These are phyloP conservation scores for Pegea sp. DNA, from an alignment of 23 tunicate genomes.

Conservation along the genomic window DNA sequence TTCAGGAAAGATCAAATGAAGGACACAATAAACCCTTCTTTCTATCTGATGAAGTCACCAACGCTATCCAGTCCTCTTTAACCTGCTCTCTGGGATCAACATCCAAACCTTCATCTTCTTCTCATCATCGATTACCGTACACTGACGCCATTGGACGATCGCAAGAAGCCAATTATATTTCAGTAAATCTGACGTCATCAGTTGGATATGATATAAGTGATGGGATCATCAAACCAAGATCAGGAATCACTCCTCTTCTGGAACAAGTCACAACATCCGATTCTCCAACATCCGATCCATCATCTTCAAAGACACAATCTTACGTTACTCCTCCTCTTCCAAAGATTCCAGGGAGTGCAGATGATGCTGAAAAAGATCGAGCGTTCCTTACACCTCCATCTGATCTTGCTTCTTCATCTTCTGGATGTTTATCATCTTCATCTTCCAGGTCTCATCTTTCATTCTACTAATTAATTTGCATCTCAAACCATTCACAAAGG, in stretches of 20 bases:
- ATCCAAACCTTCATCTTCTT: too few relatives aligned
- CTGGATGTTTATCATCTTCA: constrained; percentile 15
- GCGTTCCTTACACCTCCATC: constrained; percentile 81
- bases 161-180: constrained; percentile 1
- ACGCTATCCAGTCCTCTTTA: too few relatives aligned
- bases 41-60: too few relatives aligned
- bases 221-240: too few relatives aligned
- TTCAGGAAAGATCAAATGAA: too few relatives aligned
- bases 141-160: constrained; percentile 12
- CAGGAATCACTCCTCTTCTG: constrained; percentile 7
- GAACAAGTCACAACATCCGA: constrained; percentile 13
- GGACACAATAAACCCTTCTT: too few relatives aligned
- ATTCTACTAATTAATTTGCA: constrained; percentile 1
- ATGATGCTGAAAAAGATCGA: constrained; percentile 8
- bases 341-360: too few relatives aligned
- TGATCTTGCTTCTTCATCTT: constrained; percentile 65
- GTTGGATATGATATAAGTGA: too few relatives aligned
- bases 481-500: background rate
- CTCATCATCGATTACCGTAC: constrained; percentile 29
- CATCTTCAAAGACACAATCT: constrained; percentile 1
- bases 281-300: background rate
- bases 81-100: too few relatives aligned
- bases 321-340: constrained; percentile 22
- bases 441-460: constrained; percentile 18
- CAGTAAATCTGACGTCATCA: too few relatives aligned